Evolutionary conservation across 2,113 vertebrate genomes (phyloP), one percentile per base, ranked within the genome.

Genomic region (Phainopepla nitens): DNA sequence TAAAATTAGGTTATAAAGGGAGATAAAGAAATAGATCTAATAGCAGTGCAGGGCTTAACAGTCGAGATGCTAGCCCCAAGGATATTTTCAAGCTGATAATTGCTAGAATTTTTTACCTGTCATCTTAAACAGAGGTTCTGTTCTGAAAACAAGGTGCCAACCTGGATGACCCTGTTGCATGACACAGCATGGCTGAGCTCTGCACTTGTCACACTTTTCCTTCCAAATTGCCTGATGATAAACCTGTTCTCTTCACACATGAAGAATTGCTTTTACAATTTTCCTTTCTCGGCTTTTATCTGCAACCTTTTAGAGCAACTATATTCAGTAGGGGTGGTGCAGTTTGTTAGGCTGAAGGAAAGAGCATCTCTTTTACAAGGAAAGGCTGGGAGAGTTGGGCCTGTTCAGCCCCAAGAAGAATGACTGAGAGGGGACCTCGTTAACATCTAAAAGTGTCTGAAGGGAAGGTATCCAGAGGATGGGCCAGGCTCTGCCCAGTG

Each of bases 261-360:
- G 9, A 41, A n/a, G 22, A 39, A 36, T 14, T 41, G 5, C 2
- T 81, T 69, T 49, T 49, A 41, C 1, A 0, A 4, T 65, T 61
- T 87, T 57, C 7, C 9, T 71, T 66, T 76, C 70, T 41, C 72
- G 53, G 13, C n/a, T 53, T 57, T 9, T 57, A 49, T 49, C 15
- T 35, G 44, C 27, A 72, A 29, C 4, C 17, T 10, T 77, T 72
- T 44, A 51, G 31, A 2, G 3, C 13, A 60, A n/a, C 17, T 51
- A 18, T 49, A 6, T 60, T 69, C 22, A 9, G 29, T 27, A 39
- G 44, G 29, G 10, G 29, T 27, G 27, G 27, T 69, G 41, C 24
- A 77, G 53, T 21, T 39, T 33, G 9, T 8, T 15, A 77, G 53
- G 25, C 44, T 89, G 71, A 33, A 72, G 56, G 56, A 54, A 69